Conservation (phyloP, 1,140 invertebrate genomes). For the Dolichoris vasculosae region DNA sequence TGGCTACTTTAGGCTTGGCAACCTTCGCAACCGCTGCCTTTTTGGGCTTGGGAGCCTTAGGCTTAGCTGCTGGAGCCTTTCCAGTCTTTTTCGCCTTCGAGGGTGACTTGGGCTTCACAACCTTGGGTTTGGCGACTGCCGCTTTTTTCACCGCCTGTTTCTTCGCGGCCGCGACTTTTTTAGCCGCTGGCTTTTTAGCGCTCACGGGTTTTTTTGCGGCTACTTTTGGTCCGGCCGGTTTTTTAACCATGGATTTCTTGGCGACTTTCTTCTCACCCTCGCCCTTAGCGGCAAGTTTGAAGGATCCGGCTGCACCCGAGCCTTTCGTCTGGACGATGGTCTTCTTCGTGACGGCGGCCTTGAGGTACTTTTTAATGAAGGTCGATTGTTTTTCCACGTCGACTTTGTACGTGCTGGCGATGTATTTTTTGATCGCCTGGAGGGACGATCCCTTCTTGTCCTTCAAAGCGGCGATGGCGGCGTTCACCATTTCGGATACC, state of each 20-base stretch:
- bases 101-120: constrained; percentile 13
- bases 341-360: constrained; percentile 68
- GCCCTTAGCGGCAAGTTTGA: constrained; percentile 63
- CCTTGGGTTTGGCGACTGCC: neutral
- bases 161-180: constrained; percentile 47
- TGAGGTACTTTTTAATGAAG: constrained; percentile 72
- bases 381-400: constrained; percentile 70
- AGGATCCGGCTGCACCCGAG: constrained; percentile 72
- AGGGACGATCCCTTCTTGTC: constrained; percentile 75
- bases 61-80: constrained; percentile 16
- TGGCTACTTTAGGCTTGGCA: constrained; percentile 35
- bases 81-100: constrained; percentile 20
- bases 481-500: constrained; percentile 69
- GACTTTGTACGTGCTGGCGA: constrained; percentile 71
- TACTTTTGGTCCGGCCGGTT: neutral
- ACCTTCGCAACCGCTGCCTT: neutral
- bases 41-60: constrained; percentile 35
- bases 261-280: constrained; percentile 13
- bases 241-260: constrained; percentile 54
- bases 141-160: constrained; percentile 38
- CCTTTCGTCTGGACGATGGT: constrained; percentile 73
- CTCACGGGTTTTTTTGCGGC: constrained; percentile 54
- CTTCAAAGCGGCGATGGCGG: constrained; percentile 75
- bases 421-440: constrained; percentile 77
- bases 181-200: constrained; percentile 52